phyloP scores from a whole-genome alignment of 2,113 vertebrate species.

The Triplophysa siluroides region DNA sequence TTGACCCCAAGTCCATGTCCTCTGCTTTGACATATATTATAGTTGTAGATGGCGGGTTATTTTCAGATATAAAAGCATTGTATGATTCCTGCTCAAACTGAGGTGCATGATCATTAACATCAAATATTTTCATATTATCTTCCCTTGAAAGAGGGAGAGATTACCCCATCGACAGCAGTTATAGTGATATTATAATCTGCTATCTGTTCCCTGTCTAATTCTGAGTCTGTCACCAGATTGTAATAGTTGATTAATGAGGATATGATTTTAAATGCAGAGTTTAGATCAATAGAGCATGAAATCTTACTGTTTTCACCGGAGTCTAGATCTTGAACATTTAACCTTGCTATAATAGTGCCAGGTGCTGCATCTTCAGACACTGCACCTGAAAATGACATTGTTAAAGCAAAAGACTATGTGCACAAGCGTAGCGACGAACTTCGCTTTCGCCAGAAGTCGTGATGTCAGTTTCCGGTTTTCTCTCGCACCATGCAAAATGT shows the following conservation, averaged over 20 bases:
- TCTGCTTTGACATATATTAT: conserved; percentile 65
- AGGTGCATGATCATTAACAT: conserved; percentile 75
- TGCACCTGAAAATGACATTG: conserved; percentile 59
- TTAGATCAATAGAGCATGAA: conserved; percentile 63
- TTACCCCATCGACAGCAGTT: conserved; percentile 69
- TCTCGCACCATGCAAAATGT: no score
- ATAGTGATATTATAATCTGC: conserved; percentile 81
- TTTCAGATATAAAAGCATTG: conserved; percentile 65
- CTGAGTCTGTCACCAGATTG: conserved; percentile 70
- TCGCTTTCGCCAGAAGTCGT: no score
- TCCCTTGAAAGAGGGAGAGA: conserved; percentile 62
- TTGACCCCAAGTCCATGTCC: conserved; percentile 68
- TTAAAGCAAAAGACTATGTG: no score
- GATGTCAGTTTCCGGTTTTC: no score
- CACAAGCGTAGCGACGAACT: accelerated
- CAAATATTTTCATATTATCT: conserved; percentile 68
- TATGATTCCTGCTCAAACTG: conserved; percentile 60
- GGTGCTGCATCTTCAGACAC: conserved; percentile 69
- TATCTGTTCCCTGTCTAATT: conserved; percentile 80
- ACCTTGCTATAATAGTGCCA: conserved; percentile 71
- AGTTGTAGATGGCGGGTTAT: conserved; percentile 67
- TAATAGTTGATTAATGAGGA: conserved; percentile 69
- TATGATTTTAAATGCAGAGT: conserved; percentile 73
- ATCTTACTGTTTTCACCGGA: conserved; percentile 70
- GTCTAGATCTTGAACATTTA: conserved; percentile 76